Base-by-base conservation (phyloP, 2,797 vertebrate species). In the Tamandua tetradactyla region DNA sequence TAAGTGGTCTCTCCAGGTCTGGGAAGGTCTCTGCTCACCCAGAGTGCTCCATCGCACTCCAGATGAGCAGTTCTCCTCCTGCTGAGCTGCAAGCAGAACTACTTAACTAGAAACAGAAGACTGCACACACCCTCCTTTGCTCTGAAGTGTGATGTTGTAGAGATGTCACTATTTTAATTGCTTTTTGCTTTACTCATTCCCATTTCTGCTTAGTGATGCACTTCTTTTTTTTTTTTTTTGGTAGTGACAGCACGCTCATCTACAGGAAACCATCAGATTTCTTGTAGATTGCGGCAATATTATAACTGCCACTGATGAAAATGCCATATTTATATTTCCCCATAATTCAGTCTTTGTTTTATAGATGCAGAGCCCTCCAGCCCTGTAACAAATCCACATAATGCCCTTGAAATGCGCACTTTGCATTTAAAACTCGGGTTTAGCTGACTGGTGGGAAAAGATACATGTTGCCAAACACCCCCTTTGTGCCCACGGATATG, bases 311-410 rank as follows among this genome's bases (percentile, higher is more conserved):
- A 57, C 71, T 76, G 49, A 86, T 84, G 95, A 93, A 88, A 95
- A 92, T 88, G 69, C 42, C 88, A 37, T 80, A 40, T 92, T 92
- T 92, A 44, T 87, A 86, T 92, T 93, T 83, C 27, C 81, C 89
- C 93, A 69, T 90, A 96, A 97, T 94, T 87, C 80, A 92, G 55
- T 92, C 93, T 89, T 91, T 25, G 2, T 79, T 79, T 94, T 86
- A 95, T 55, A 93, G 81, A 62, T 42, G 52, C 8, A 23, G 17
- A 62, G 66, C 64, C 81, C 84, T 86, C 62, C 82, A 84, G 75
- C 89, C 74, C 37, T 61, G 74, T n/a, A 27, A 11, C 71, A 89
- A 79, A 94, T 92, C 82, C 61, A 83, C 61, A 27, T 59, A 88
- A 90, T 78, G 69, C 80, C 94, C 88, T 96, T 83, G 95, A 95